Base-by-base conservation (phyloP, 2,797 vertebrate genomes). In the Todus mexicanus region DNA sequence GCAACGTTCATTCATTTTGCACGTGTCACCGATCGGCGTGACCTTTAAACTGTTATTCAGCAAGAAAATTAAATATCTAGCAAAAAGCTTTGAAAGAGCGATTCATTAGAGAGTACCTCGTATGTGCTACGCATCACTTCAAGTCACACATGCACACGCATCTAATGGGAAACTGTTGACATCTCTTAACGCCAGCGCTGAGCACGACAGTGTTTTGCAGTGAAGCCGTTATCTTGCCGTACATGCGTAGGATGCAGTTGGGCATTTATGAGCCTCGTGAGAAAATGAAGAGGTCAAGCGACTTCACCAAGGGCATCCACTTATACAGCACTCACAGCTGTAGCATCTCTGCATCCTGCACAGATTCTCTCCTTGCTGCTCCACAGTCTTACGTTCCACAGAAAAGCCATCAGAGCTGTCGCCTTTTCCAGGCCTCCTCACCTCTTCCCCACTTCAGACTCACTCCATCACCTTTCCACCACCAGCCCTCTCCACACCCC, bases 21-120 rank as follows among this genome's bases (percentile, higher is more conserved):
- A 70, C 4, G 45, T 68, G 48, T 77, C 90, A 85, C 72, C 5
- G 1, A 78, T 63, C 54, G 0, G 0, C 5, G 5, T 26, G 73
- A 95, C 92, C 87, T 94, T 92, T 89, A 75, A 92, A 85, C 54
- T 83, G 75, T 92, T 89, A 84, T 65, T 92, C 87, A 87, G 59
- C 79, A 87, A 26, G 59, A 94, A 94, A 96, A 94, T 84, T 75
- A 89, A 91, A 78, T 70, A 93, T 38, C 84, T 70, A 80, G 65
- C 66, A 45, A 59, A 89, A 83, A 60, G 54, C 72, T 83, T 69
- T 60, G 61, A 78, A 64, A 80, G 82, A 66, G 53, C 7, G 1
- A 93, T 61, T 85, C 89, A 72, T 81, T 81, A 78, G 69, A n/a
- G 73, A 66, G 43, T 11, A 35, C 47, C 60, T 10, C 15, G 57